Conservation (phyloP, 2,113 vertebrate species). For the Xyrauchen texanus region DNA sequence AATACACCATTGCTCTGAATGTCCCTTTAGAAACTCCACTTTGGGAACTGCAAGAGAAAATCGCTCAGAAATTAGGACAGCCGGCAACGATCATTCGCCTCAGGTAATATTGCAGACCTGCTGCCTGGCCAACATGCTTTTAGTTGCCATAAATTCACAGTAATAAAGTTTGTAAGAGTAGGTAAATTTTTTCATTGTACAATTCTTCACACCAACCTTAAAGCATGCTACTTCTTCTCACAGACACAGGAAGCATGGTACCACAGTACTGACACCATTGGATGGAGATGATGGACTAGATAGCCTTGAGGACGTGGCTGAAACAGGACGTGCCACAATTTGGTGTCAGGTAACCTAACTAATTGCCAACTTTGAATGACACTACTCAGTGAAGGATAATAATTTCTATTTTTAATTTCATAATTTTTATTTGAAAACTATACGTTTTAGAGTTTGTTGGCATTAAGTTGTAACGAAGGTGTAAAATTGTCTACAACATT, state of each 20-base stretch:
- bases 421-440: too few species aligned
- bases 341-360: slow-evolving; percentile 80
- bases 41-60: slow-evolving; percentile 67
- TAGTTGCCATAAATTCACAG: slow-evolving; percentile 7
- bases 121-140: slow-evolving; percentile 33
- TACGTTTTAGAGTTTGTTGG: too few species aligned
- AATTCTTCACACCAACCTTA: too few species aligned
- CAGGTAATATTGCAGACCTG: slow-evolving; percentile 70
- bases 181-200: not conserved
- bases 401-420: too few species aligned
- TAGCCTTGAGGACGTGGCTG: slow-evolving; percentile 67
- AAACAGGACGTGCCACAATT: slow-evolving; percentile 69
- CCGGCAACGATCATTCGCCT: slow-evolving; percentile 71
- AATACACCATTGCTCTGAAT: slow-evolving; percentile 74
- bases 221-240: not conserved
- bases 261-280: slow-evolving; percentile 69
- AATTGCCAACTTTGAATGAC: not conserved
- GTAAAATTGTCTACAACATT: too few species aligned
- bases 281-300: slow-evolving; percentile 59
- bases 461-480: too few species aligned
- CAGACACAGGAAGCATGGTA: slow-evolving; percentile 73
- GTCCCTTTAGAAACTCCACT: slow-evolving; percentile 61
- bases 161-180: too few species aligned
- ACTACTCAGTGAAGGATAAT: too few species aligned
- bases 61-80: slow-evolving; percentile 72